These are phyloP conservation scores for Gibbula magus DNA, from an alignment of 2,888 invertebrate genomes.

Conservation along the genomic window DNA sequence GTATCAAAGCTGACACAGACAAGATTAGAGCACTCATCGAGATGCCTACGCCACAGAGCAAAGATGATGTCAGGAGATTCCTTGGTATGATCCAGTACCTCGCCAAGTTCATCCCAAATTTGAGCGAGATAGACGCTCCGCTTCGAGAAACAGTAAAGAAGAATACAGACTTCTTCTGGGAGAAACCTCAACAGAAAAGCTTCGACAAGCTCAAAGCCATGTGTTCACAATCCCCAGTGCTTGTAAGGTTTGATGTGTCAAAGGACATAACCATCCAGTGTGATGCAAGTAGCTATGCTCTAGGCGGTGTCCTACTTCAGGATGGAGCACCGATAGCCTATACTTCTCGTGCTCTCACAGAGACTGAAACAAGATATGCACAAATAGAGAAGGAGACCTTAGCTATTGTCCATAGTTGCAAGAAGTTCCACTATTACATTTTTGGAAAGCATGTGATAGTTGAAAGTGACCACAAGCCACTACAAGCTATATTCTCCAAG, in stretches of 20 bases:
- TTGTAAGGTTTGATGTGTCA: constrained; percentile 38
- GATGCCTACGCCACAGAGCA: constrained; percentile 38
- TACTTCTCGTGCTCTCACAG: no score
- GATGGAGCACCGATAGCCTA: no score
- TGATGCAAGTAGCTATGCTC: background rate
- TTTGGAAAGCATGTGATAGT: constrained; percentile 27
- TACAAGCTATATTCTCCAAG: constrained; percentile 20
- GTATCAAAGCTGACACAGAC: constrained; percentile 23
- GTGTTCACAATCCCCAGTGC: constrained; percentile 39
- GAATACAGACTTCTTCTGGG: constrained; percentile 35
- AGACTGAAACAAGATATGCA: no score
- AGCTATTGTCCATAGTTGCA: no score
- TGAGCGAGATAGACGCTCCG: constrained; percentile 44
- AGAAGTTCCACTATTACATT: constrained; percentile 26
- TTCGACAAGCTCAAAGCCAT: constrained; percentile 31
- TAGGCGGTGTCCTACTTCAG: background rate
- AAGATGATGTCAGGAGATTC: constrained; percentile 42
- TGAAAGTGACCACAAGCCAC: constrained; percentile 25
- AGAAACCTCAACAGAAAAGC: constrained; percentile 1
- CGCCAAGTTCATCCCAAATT: constrained; percentile 46
- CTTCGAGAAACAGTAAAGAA: constrained; percentile 40
- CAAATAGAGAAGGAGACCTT: no score
- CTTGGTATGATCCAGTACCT: constrained; percentile 47
- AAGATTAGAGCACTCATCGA: background rate
- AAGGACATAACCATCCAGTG: constrained; percentile 23